A percentile compares a stretch with the other conserved stretches of the same genome.
phyloP scores from a whole-genome alignment of 1,140 invertebrate species.

The Sycophaga agraensis region DNA sequence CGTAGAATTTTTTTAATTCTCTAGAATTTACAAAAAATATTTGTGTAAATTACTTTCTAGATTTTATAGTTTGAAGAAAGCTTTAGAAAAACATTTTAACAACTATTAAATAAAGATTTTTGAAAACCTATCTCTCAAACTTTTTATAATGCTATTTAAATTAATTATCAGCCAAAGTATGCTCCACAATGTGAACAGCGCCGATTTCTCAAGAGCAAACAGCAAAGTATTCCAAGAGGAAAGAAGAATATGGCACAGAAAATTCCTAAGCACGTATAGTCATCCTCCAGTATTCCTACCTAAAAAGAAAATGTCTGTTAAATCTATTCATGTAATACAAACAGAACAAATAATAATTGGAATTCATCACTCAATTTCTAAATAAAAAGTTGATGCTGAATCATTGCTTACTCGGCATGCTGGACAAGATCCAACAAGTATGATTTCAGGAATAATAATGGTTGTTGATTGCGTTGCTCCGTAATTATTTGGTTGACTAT shows the following conservation, averaged over 20 bases:
- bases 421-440: constrained; percentile 78
- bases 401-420: constrained; percentile 68
- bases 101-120: no score
- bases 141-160: no score
- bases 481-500: constrained; percentile 51
- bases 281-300: constrained; percentile 81
- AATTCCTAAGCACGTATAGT: constrained; percentile 79
- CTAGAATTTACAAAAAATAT: no score
- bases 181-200: constrained; percentile 84
- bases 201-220: constrained; percentile 74
- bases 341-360: not conserved
- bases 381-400: constrained; percentile 7
- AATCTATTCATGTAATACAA: not conserved
- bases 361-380: constrained; percentile 9
- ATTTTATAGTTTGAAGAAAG: no score
- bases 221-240: constrained; percentile 80
- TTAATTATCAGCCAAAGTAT: constrained; percentile 64
- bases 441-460: constrained; percentile 62
- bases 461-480: constrained; percentile 55
- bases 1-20: no score
- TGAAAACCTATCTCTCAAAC: no score
- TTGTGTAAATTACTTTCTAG: no score
- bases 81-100: no score
- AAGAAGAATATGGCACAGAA: constrained; percentile 85
- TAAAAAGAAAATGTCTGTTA: constrained; percentile 41